Evolutionary conservation across 2,888 invertebrate genomes (phyloP), one percentile per base, ranked within the genome.

Genomic region (Apeira syringaria): DNA sequence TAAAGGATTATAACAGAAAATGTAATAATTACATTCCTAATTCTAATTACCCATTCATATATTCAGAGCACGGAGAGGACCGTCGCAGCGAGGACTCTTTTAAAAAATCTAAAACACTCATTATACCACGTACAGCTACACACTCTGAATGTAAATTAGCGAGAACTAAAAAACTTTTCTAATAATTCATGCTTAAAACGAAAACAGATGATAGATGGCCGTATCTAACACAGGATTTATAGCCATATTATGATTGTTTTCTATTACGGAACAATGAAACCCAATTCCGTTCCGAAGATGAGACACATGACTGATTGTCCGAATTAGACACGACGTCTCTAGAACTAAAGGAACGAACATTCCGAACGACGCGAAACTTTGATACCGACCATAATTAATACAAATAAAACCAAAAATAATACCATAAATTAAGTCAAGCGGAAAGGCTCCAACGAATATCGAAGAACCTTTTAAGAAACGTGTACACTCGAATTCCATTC

Each of bases 401-500:
- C 68, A 80, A 85, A 83, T 67, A 76, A 83, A 84, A 67, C 56
- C 80, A 80, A 76, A 78, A 77, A 65, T 62, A 68, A 63, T 70
- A 61, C 80, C 82, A 86, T 89, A 87, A 87, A 88, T 89, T 86
- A 87, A 83, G 60, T 61, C 72, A 77, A 76, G 75, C 87, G 88
- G 87, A 89, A 88, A 88, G 80, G 83, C 74, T 74, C 80, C 76
- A 74, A 74, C 79, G 82, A 80, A 81, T 85, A 86, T 85, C 84
- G 84, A 73, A 63, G 77, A 79, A 79, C 86, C 86, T 87, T 88
- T 86, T 85, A 84, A 86, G 85, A 85, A 81, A 87, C 85, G 84
- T 86, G 86, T 83, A 85, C 88, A 85, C 74, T 80, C 74, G 68
- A 73, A 89, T 87, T 83, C 89, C 89, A 87, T 87, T 84, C 89